phyloP scores from a whole-genome alignment of 2,888 invertebrate species.

The Cantharis flavilabris region DNA sequence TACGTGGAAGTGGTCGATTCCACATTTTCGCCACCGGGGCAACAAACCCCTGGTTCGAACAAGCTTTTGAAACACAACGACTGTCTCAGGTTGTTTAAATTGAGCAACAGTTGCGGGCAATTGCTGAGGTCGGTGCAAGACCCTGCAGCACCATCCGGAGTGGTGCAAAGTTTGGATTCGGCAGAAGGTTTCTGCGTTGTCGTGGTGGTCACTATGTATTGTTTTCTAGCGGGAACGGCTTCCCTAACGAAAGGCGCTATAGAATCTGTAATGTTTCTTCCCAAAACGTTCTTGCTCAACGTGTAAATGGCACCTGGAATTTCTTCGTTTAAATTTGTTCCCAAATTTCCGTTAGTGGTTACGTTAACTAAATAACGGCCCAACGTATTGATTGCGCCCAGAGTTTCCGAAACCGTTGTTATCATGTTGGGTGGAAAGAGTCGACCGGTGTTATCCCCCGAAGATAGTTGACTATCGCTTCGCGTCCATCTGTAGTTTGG shows the following conservation, averaged over 20 bases:
- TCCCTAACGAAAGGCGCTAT: conserved; percentile 71
- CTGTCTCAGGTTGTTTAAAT: conserved; percentile 79
- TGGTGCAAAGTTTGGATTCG: conserved; percentile 73
- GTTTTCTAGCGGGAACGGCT: conserved; percentile 43
- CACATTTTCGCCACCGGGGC: conserved; percentile 60
- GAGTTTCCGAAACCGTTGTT: conserved; percentile 62
- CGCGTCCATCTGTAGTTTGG: background rate
- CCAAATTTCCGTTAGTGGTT: conserved; percentile 61
- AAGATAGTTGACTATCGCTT: background rate
- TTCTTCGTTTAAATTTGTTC: conserved; percentile 56
- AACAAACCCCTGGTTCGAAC: conserved; percentile 91
- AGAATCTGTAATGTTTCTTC: conserved; percentile 78
- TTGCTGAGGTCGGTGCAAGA: conserved; percentile 86
- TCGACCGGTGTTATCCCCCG: conserved; percentile 43
- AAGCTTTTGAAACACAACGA: conserved; percentile 90
- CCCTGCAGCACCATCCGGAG: conserved; percentile 79
- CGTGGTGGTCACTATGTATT: conserved; percentile 41
- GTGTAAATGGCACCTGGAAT: conserved; percentile 78
- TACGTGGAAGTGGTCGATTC: background rate
- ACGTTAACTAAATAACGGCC: conserved; percentile 85
- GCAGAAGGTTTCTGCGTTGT: conserved; percentile 56
- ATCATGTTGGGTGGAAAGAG: conserved; percentile 55
- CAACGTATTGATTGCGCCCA: conserved; percentile 83
- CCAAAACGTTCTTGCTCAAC: conserved; percentile 78
- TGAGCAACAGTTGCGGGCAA: conserved; percentile 82